Percentiles rank a stretch among this genome's conserved stretches.
phyloP scores from a whole-genome alignment of 2,113 vertebrate species.

The Lepidothrix coronata region DNA sequence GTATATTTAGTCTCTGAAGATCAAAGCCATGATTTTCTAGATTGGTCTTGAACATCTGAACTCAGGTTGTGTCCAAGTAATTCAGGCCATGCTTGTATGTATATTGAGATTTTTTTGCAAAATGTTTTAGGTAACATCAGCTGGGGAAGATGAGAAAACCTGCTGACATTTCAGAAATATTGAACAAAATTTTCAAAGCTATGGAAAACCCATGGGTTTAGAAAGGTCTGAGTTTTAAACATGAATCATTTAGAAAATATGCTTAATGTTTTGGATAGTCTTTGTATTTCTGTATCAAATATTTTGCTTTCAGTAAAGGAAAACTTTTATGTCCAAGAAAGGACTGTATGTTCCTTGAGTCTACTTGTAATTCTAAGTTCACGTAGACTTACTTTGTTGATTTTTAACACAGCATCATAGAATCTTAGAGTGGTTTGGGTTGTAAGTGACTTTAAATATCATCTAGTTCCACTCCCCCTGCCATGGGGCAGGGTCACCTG shows the following conservation, averaged over 20 bases:
- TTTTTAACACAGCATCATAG: not conserved
- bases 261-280: not conserved
- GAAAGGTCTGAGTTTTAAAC: not conserved
- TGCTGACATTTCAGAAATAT: not conserved
- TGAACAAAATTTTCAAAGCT: not conserved
- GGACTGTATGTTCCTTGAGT: not conserved
- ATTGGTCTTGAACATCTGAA: not conserved
- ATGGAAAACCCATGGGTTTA: not conserved
- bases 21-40: not conserved
- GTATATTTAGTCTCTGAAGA: not conserved
- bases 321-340: not conserved
- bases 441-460: not conserved
- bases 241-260: not conserved
- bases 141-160: not conserved
- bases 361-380: not conserved
- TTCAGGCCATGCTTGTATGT: not conserved
- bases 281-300: not conserved
- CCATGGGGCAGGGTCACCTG: accelerated
- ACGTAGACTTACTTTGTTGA: not conserved
- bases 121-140: not conserved
- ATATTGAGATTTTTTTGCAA: not conserved
- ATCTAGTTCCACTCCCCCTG: not conserved
- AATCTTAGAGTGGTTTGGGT: not conserved
- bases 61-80: not conserved
- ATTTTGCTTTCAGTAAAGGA: not conserved